phyloP scores from a whole-genome alignment of 2,888 invertebrate species.

The Parasteatoda lunata region DNA sequence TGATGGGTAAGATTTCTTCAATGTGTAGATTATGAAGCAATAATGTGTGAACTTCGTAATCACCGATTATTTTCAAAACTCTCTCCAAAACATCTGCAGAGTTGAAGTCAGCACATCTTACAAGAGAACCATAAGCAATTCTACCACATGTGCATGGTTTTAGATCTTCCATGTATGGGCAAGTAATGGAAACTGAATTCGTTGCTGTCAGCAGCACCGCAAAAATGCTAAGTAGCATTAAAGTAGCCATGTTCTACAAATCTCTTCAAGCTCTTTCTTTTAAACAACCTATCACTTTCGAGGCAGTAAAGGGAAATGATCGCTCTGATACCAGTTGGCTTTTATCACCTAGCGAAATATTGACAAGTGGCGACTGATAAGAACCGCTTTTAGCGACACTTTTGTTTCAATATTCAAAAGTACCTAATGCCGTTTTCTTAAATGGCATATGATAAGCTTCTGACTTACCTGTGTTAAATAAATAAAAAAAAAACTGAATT shows the following conservation, averaged over 20 bases:
- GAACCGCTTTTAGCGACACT: neutral
- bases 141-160: conserved; percentile 50
- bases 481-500: too few relatives aligned
- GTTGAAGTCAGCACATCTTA: conserved; percentile 44
- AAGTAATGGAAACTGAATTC: conserved; percentile 4
- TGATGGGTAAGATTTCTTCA: conserved; percentile 18
- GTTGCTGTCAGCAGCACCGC: neutral
- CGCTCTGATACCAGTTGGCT: conserved; percentile 1
- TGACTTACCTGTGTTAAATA: neutral
- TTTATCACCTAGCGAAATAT: conserved; percentile 19
- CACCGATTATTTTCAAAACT: conserved; percentile 49
- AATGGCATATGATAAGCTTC: conserved; percentile 22
- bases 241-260: conserved; percentile 6
- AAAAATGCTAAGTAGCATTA: neutral
- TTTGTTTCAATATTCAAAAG: conserved; percentile 42
- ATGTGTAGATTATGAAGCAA: conserved; percentile 39
- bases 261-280: neutral
- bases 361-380: conserved; percentile 22
- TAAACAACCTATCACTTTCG: conserved; percentile 4
- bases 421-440: conserved; percentile 14
- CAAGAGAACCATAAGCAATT: conserved; percentile 29
- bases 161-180: conserved; percentile 31
- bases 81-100: conserved; percentile 4
- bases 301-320: conserved; percentile 16
- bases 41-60: conserved; percentile 48